These are phyloP conservation scores for Alsophila aescularia DNA, from an alignment of 2,888 invertebrate genomes.

Conservation along the genomic window DNA sequence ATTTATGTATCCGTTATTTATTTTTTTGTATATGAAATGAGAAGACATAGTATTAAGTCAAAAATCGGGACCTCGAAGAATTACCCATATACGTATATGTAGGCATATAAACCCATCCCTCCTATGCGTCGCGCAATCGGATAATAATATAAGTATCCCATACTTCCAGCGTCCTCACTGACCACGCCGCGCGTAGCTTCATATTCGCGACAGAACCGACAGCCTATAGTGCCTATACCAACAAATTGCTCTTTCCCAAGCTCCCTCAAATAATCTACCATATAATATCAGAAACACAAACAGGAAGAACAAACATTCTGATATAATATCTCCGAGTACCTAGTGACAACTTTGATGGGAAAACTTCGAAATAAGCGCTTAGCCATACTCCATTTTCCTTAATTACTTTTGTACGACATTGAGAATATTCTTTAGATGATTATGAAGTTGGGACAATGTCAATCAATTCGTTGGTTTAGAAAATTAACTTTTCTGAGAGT, in stretches of 20 bases:
- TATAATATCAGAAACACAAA: conserved; percentile 27
- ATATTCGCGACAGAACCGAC: too few relatives aligned
- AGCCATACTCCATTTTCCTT: conserved; percentile 28
- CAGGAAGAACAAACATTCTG: conserved; percentile 21
- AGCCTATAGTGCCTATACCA: not conserved
- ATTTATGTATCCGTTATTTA: too few relatives aligned
- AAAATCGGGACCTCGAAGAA: too few relatives aligned
- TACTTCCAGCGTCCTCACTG: too few relatives aligned
- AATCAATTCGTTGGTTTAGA: conserved; percentile 9
- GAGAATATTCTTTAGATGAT: conserved; percentile 2
- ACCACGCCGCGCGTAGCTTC: too few relatives aligned
- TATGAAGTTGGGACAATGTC: conserved; percentile 5
- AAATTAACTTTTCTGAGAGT: conserved; percentile 4
- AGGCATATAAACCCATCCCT: too few relatives aligned
- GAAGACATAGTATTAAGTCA: too few relatives aligned
- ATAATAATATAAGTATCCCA: too few relatives aligned
- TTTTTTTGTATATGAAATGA: too few relatives aligned
- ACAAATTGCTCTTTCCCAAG: conserved; percentile 10
- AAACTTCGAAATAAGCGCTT: conserved; percentile 40
- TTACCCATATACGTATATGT: too few relatives aligned
- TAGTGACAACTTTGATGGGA: conserved; percentile 43
- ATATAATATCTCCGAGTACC: conserved; percentile 19
- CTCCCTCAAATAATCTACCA: conserved; percentile 11
- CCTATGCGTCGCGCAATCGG: too few relatives aligned
- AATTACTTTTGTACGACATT: conserved; percentile 27